Conservation (phyloP, 37 sponge, comb jelly and placozoan genomes). For the Geodia barretti region DNA sequence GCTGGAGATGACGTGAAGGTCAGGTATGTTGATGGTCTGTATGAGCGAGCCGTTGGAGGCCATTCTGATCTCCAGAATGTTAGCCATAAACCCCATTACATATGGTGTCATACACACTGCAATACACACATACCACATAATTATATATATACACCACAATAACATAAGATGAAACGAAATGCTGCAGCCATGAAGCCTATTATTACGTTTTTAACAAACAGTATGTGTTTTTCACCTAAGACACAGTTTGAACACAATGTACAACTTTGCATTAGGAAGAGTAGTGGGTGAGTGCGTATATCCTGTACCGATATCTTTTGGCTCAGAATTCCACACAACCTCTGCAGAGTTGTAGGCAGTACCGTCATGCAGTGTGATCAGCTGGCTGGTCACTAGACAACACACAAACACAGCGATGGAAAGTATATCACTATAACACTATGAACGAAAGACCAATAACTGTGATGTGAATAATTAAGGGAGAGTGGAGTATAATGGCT, state of each 20-base stretch:
- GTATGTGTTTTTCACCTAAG: too few species aligned
- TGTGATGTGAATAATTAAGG: not conserved
- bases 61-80: slow-evolving; percentile 71
- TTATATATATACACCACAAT: not conserved
- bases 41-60: slow-evolving; percentile 78
- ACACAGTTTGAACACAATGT: too few species aligned
- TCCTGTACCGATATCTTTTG: slow-evolving; percentile 40
- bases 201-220: too few species aligned
- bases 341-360: slow-evolving; percentile 39
- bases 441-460: not conserved
- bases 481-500: slow-evolving; percentile 2
- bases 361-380: slow-evolving; percentile 41
- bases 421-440: not conserved
- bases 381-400: slow-evolving; percentile 39
- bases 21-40: slow-evolving; percentile 63
- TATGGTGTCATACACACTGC: slow-evolving; percentile 66
- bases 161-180: too few species aligned
- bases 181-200: too few species aligned
- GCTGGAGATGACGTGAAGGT: slow-evolving; percentile 62
- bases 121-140: not conserved
- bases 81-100: slow-evolving; percentile 66
- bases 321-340: slow-evolving; percentile 58
- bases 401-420: not conserved
- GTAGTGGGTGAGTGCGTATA: too few species aligned
- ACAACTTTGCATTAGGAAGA: too few species aligned